phyloP scores from a whole-genome alignment of 2,888 invertebrate species.

The Zonitis immaculata region DNA sequence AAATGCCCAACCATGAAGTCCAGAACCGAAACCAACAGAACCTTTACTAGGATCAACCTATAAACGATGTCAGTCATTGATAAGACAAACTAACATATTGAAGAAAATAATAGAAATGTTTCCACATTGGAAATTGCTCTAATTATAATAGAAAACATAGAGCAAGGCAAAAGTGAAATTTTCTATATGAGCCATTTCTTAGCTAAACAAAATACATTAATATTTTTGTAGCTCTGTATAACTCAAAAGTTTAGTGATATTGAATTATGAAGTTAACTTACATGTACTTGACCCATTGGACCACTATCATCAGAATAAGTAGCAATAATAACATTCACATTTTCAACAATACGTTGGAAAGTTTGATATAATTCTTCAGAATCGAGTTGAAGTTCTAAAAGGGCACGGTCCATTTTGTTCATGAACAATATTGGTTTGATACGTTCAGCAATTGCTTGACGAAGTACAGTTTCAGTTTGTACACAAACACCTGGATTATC shows the following conservation, averaged over 20 bases:
- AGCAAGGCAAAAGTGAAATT: constrained; percentile 41
- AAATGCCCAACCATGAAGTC: constrained; percentile 99
- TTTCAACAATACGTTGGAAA: constrained; percentile 99
- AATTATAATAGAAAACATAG: constrained; percentile 29
- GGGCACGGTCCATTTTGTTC: constrained; percentile 99
- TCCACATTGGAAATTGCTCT: constrained; percentile 40
- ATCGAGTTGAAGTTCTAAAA: constrained; percentile 94
- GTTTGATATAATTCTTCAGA: constrained; percentile 97
- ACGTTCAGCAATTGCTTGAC: constrained; percentile 99
- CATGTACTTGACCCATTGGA: constrained; percentile 98
- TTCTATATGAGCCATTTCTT: constrained; percentile 33
- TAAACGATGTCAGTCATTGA: constrained; percentile 6
- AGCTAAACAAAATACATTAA: constrained; percentile 3
- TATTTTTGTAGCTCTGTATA: not conserved
- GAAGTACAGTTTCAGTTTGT: constrained; percentile 98
- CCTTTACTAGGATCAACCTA: constrained; percentile 94
- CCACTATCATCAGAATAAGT: constrained; percentile 97
- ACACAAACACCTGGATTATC: constrained; percentile 87
- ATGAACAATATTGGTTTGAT: constrained; percentile 99
- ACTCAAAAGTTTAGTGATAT: not conserved
- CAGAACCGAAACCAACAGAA: constrained; percentile 99
- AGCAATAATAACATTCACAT: constrained; percentile 99
- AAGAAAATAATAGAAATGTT: constrained; percentile 25
- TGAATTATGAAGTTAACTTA: constrained; percentile 47
- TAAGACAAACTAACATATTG: no score